phyloP scores from a whole-genome alignment of 1,140 invertebrate species.

The Aphaenogaster floridana region DNA sequence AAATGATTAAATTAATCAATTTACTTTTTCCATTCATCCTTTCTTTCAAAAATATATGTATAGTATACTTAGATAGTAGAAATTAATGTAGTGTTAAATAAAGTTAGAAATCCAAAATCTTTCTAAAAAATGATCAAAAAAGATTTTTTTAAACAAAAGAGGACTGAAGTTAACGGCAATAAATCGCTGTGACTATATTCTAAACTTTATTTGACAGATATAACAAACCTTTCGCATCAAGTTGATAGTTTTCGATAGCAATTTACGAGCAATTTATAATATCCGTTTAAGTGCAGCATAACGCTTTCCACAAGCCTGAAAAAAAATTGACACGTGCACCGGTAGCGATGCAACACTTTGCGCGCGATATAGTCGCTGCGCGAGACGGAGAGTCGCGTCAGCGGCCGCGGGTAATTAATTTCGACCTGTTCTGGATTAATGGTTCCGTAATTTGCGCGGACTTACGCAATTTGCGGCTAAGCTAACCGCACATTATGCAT shows the following conservation, averaged over 20 bases:
- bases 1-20: too few relatives aligned
- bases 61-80: too few relatives aligned
- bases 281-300: background rate
- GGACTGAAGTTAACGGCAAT: background rate
- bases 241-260: background rate
- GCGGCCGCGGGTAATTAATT: constrained; percentile 35
- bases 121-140: background rate
- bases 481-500: constrained; percentile 47
- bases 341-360: background rate
- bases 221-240: background rate
- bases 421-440: constrained; percentile 34
- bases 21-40: too few relatives aligned
- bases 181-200: background rate
- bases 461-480: constrained; percentile 46
- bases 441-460: constrained; percentile 46
- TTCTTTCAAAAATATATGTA: too few relatives aligned
- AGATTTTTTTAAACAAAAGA: background rate
- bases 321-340: background rate
- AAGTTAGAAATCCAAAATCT: background rate
- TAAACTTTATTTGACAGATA: background rate
- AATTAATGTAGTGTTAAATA: background rate
- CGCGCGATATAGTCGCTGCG: background rate
- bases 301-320: background rate
- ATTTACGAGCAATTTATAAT: background rate
- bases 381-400: background rate